Percentiles rank a stretch among this genome's conserved stretches.
phyloP scores from a whole-genome alignment of 2,888 invertebrate species.

The Dynastes grantii region DNA sequence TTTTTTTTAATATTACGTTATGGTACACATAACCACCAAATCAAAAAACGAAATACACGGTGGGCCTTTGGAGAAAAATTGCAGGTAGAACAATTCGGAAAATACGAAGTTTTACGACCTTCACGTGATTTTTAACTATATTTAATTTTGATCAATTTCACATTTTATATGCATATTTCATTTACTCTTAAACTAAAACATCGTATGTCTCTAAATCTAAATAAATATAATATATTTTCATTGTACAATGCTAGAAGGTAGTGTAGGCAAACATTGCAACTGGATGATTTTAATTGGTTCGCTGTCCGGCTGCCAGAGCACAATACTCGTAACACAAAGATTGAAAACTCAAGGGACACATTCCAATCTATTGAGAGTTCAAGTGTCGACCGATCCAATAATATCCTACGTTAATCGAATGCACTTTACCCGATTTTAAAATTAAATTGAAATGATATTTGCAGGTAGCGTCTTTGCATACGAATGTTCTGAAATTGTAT shows the following conservation, averaged over 20 bases:
- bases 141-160: background rate
- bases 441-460: constrained; percentile 38
- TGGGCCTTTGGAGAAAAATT: no score
- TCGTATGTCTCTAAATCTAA: background rate
- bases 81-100: no score
- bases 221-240: constrained; percentile 8
- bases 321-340: constrained; percentile 46
- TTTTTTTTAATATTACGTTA: no score
- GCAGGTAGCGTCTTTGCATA: background rate
- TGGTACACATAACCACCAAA: no score
- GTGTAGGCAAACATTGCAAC: constrained; percentile 41
- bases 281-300: constrained; percentile 57
- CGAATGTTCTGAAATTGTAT: background rate
- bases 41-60: no score
- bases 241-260: constrained; percentile 11
- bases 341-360: constrained; percentile 58
- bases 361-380: constrained; percentile 63
- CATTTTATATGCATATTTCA: no score
- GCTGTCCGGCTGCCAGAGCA: constrained; percentile 53
- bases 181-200: no score
- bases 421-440: constrained; percentile 26
- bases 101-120: no score
- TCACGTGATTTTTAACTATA: no score
- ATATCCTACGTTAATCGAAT: constrained; percentile 51
- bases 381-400: constrained; percentile 53